Evolutionary conservation across 2,797 vertebrate species (phyloP), one percentile per base, ranked within the genome.

Genomic region (Bothrops alternatus): DNA sequence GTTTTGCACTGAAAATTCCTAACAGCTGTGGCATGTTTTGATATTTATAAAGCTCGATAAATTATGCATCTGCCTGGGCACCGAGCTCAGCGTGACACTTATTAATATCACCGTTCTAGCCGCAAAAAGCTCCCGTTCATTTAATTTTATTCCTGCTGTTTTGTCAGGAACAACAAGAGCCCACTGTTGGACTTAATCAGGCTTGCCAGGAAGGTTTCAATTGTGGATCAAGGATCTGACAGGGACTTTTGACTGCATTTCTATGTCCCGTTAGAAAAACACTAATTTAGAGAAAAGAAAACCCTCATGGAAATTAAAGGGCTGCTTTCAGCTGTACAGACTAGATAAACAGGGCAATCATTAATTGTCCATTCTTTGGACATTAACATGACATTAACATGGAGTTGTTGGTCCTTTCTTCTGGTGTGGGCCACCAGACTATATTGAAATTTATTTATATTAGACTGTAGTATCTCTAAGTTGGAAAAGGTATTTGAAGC

Each of bases 21-120:
- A 95, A 92, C 96, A 97, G 96, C 95, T 95, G 95, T 90, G 95
- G 89, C 91, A 56, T 94, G 94, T 96, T 95, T 95, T 95, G 95
- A 95, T 95, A 95, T 96, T 97, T 96, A 95, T 95, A 96, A 96
- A 95, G 94, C 93, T 91, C 0, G 92, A 95, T 95, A 96, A 96
- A 96, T 96, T 95, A 96, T 96, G 95, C 96, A 96, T 92, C 95
- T 95, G 94, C 73, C 89, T 91, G 95, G 65, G 94, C 93, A 93
- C 53, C 55, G 91, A 96, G 95, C 96, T 94, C 94, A 90, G 93
- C 47, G 0, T 93, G 96, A 95, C 93, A 82, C 95, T 94, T 96
- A 95, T 96, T 96, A 94, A 95, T 95, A 91, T 92, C 63, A 18
- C 95, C 94, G 94, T 91, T 94, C 92, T 0, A 0, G 92, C 61